Conservation (phyloP, 1,140 invertebrate species). For the Linepithema humile region DNA sequence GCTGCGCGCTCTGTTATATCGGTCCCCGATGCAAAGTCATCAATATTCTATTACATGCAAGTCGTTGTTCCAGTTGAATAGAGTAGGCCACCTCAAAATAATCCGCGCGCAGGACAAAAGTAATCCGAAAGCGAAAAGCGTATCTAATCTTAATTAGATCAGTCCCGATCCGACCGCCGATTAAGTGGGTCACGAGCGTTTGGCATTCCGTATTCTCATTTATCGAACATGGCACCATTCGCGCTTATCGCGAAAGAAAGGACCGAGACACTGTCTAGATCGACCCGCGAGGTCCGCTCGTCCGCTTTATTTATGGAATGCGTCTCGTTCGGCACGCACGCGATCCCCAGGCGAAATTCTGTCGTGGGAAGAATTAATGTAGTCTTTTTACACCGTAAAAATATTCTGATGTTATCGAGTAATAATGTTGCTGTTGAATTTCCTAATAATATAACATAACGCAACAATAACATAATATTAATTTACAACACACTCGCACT, state of each 20-base stretch:
- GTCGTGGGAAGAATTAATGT: conserved; percentile 1
- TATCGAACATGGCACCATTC: conserved; percentile 18
- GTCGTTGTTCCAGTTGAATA: conserved; percentile 60
- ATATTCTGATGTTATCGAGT: neutral
- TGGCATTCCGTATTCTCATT: conserved; percentile 22
- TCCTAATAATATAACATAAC: too few species aligned
- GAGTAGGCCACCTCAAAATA: conserved; percentile 65
- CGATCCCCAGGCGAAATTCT: neutral
- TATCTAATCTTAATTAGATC: conserved; percentile 39
- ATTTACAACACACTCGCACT: too few species aligned
- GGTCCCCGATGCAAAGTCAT: conserved; percentile 18
- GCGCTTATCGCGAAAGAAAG: conserved; percentile 26
- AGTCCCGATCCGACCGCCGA: conserved; percentile 10
- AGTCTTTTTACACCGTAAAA: neutral
- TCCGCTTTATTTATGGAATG: conserved; percentile 43
- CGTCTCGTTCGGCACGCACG: conserved; percentile 15
- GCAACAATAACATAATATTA: too few species aligned
- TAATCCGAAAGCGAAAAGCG: conserved; percentile 58
- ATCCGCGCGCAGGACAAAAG: conserved; percentile 49
- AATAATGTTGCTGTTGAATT: neutral
- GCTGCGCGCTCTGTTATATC: conserved; percentile 32
- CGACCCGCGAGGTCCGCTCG: conserved; percentile 2
- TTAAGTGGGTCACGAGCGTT: conserved; percentile 32
- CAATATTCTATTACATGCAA: conserved; percentile 60
- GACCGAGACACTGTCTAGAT: conserved; percentile 19